Evolutionary conservation across 1,140 invertebrate species (phyloP).

Genomic region (Neodiprion fabricii): DNA sequence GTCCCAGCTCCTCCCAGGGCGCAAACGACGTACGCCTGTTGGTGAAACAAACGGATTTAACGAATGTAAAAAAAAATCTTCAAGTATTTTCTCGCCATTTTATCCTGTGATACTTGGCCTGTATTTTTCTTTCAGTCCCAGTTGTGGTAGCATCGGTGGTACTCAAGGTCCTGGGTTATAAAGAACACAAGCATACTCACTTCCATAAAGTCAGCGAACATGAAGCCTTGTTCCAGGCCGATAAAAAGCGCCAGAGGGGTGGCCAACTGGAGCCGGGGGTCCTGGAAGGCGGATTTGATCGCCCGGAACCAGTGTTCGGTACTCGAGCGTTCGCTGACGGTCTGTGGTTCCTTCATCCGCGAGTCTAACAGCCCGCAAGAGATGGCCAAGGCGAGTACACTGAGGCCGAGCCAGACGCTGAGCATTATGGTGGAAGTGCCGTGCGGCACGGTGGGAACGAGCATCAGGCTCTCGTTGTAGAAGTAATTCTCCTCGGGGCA

Average conservation of each 20-base stretch:
- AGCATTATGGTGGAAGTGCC: slow-evolving; percentile 59
- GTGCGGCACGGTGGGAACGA: slow-evolving; percentile 51
- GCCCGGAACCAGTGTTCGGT: slow-evolving; percentile 45
- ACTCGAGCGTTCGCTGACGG: slow-evolving; percentile 41
- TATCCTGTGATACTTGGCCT: no score
- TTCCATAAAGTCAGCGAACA: slow-evolving; percentile 75
- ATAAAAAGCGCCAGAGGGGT: slow-evolving; percentile 74
- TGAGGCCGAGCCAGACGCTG: slow-evolving; percentile 64
- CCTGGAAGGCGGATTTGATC: slow-evolving; percentile 55
- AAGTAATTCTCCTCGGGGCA: slow-evolving; percentile 49
- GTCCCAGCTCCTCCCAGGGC: slow-evolving; percentile 68
- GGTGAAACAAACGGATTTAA: slow-evolving; percentile 17
- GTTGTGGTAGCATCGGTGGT: no score
- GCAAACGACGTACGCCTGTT: slow-evolving; percentile 69
- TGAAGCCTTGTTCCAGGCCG: slow-evolving; percentile 76
- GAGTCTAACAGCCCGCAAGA: slow-evolving; percentile 63
- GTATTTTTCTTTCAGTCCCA: no score
- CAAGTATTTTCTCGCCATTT: no score
- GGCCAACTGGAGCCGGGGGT: slow-evolving; percentile 66
- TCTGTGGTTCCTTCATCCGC: slow-evolving; percentile 53
- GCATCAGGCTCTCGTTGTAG: slow-evolving; percentile 44
- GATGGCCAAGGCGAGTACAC: slow-evolving; percentile 61
- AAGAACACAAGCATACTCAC: slow-evolving; percentile 46
- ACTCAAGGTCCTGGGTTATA: no score
- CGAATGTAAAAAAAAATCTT: no score